Evolutionary conservation across 2,113 vertebrate species (phyloP).

Genomic region (Indicator indicator): DNA sequence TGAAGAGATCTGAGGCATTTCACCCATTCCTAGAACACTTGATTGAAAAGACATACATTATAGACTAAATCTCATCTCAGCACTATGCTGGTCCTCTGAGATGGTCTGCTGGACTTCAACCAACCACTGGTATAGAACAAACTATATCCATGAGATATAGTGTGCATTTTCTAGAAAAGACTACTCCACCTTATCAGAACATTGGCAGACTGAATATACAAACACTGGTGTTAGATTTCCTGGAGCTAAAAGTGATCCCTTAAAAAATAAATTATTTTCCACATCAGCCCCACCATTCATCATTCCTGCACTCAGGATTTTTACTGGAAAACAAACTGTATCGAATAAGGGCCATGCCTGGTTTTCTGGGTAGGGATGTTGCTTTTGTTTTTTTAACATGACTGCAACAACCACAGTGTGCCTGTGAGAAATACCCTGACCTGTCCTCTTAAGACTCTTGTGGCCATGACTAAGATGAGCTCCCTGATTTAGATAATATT

Average conservation of each 20-base stretch:
- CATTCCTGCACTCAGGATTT: neutral
- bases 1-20: neutral
- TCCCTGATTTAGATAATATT: too few species aligned
- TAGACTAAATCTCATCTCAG: neutral
- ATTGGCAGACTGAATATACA: neutral
- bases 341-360: neutral
- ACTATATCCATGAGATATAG: neutral
- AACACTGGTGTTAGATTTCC: neutral
- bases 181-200: neutral
- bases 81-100: neutral
- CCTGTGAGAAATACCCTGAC: neutral
- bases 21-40: neutral
- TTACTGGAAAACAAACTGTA: neutral
- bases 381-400: neutral
- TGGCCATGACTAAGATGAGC: neutral
- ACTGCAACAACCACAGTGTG: neutral
- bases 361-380: neutral
- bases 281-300: neutral
- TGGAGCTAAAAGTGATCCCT: neutral
- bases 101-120: neutral
- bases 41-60: neutral
- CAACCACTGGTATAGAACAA: neutral
- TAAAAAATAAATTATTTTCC: neutral
- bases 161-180: neutral
- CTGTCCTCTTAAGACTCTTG: neutral